Conservation (phyloP, 2,113 vertebrate species). For the Cinclus mexicanus region DNA sequence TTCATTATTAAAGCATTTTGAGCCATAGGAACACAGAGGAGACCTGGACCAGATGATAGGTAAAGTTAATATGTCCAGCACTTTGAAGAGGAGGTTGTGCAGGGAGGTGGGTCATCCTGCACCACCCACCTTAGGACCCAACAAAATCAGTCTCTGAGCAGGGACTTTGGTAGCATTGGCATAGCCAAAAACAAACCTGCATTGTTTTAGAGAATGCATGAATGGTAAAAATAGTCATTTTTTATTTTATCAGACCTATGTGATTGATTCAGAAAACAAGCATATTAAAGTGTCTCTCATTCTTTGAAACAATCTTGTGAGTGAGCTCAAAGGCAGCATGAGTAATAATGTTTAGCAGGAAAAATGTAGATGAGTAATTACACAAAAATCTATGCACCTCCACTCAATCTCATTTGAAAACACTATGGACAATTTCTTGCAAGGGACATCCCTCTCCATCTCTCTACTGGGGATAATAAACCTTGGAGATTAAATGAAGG, state of each 20-base stretch:
- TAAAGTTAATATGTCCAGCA: background rate
- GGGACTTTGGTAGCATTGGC: background rate
- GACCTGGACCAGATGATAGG: background rate
- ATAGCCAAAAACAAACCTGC: background rate
- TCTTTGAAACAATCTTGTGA: background rate
- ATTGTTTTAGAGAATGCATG: background rate
- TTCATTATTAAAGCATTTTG: background rate
- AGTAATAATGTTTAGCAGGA: constrained; percentile 29
- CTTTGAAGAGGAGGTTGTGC: background rate
- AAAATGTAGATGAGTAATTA: constrained; percentile 40
- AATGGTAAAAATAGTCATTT: background rate
- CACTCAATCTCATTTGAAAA: constrained; percentile 50
- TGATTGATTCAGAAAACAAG: background rate
- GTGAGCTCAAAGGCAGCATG: background rate
- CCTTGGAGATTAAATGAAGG: constrained; percentile 57
- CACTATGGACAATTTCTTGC: background rate
- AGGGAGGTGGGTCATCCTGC: background rate
- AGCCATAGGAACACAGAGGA: background rate
- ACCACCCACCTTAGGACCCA: fast-evolving
- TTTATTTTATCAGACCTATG: background rate
- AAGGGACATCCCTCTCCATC: background rate
- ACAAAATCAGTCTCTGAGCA: background rate
- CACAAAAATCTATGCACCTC: constrained; percentile 31
- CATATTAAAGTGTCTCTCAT: background rate
- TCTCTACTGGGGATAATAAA: constrained; percentile 35